A percentile compares a stretch with the other conserved stretches of the same genome.
Evolutionary conservation across 2,797 vertebrate genomes (phyloP).

Genomic region (Darevskia nairensis): DNA sequence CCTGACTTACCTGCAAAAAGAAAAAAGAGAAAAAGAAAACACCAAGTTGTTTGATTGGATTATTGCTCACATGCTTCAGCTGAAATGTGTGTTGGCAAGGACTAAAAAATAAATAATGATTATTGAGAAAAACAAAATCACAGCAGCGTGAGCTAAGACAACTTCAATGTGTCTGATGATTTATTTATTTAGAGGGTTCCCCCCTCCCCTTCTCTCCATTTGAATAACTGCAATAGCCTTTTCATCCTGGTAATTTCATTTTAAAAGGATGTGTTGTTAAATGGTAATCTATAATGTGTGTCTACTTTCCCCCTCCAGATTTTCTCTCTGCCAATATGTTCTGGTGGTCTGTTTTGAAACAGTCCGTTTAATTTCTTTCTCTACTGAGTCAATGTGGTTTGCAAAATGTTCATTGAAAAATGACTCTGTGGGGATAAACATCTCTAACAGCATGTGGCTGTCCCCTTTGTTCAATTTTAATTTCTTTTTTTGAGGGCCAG

Average conservation of each 20-base stretch:
- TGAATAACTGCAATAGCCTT: slow-evolving; percentile 41
- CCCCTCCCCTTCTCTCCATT: slow-evolving; percentile 18
- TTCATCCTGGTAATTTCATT: slow-evolving; percentile 48
- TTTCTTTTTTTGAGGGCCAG: not conserved
- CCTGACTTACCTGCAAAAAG: slow-evolving; percentile 77
- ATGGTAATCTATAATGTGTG: slow-evolving; percentile 22
- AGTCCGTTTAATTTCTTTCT: not conserved
- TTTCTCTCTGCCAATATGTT: not conserved
- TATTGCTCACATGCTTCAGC: slow-evolving; percentile 13
- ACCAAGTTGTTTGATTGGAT: slow-evolving; percentile 45
- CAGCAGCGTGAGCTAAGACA: slow-evolving; percentile 22
- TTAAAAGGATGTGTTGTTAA: slow-evolving; percentile 33
- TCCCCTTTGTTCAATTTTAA: not conserved
- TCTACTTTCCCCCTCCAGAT: slow-evolving; percentile 28
- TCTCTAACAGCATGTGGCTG: not conserved
- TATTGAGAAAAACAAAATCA: slow-evolving; percentile 26
- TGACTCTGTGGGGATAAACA: not conserved
- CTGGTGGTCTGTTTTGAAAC: not conserved
- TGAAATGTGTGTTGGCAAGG: slow-evolving; percentile 20
- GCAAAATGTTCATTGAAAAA: not conserved
- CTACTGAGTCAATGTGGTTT: not conserved
- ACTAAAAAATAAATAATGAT: slow-evolving; percentile 23
- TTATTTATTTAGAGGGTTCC: slow-evolving; percentile 33
- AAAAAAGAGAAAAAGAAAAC: slow-evolving; percentile 69
- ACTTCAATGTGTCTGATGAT: slow-evolving; percentile 20